Evolutionary conservation across 2,888 invertebrate species (phyloP).

Genomic region (Agrochola lychnidis): DNA sequence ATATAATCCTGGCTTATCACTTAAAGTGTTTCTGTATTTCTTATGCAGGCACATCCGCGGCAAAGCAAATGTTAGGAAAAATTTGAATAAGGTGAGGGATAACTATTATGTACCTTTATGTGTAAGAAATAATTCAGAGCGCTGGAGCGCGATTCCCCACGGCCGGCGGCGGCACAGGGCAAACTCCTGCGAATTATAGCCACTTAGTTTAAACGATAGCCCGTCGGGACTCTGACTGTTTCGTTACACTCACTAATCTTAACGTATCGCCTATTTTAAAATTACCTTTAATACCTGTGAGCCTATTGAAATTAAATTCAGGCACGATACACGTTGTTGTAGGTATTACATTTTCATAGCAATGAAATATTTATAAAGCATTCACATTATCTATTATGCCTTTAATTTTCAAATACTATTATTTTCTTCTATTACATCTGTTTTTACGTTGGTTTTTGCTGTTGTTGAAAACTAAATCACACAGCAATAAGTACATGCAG

Average conservation of each 20-base stretch:
- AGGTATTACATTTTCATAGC: slow-evolving; percentile 10
- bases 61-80: slow-evolving; percentile 26
- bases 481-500: background rate
- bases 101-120: slow-evolving; percentile 55
- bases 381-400: background rate
- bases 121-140: slow-evolving; percentile 83
- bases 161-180: slow-evolving; percentile 78
- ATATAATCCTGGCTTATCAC: slow-evolving; percentile 22
- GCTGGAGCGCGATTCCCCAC: slow-evolving; percentile 81
- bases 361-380: slow-evolving; percentile 4
- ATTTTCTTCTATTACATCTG: background rate
- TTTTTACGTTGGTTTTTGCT: background rate
- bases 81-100: slow-evolving; percentile 48
- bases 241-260: slow-evolving; percentile 78
- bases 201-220: slow-evolving; percentile 88
- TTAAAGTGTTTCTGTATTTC: slow-evolving; percentile 6
- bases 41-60: slow-evolving; percentile 11
- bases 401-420: background rate
- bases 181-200: slow-evolving; percentile 88
- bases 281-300: slow-evolving; percentile 40
- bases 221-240: slow-evolving; percentile 80
- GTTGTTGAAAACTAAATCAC: background rate
- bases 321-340: background rate
- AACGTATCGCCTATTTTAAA: slow-evolving; percentile 58
- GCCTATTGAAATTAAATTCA: slow-evolving; percentile 3